These are phyloP conservation scores for Tamias sibiricus DNA, from an alignment of 2,113 vertebrate species.

Conservation along the genomic window DNA sequence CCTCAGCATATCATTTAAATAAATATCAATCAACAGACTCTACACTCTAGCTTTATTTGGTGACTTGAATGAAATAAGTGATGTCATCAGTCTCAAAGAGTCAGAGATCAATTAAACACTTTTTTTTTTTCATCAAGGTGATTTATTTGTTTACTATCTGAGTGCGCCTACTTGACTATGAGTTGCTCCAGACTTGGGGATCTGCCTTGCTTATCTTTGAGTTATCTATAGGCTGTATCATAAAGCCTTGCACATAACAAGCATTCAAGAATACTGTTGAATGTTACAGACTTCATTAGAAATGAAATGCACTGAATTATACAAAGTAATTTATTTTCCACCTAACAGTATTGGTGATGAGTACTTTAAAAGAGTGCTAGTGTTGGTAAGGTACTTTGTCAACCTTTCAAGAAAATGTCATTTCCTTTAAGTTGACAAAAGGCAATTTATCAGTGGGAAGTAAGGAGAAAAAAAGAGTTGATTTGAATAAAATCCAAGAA, in stretches of 20 bases:
- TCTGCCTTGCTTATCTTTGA: neutral
- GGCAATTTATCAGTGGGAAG: slow-evolving; percentile 51
- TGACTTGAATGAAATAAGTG: slow-evolving; percentile 47
- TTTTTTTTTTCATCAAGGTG: slow-evolving; percentile 62
- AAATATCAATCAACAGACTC: slow-evolving; percentile 8
- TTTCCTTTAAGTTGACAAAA: slow-evolving; percentile 57
- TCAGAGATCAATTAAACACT: slow-evolving; percentile 22
- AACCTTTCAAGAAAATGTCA: slow-evolving; percentile 62
- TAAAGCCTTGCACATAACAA: neutral
- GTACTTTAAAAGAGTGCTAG: slow-evolving; percentile 34
- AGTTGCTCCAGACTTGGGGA: slow-evolving; percentile 2
- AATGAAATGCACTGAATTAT: slow-evolving; percentile 58
- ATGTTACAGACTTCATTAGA: slow-evolving; percentile 39
- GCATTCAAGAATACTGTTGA: neutral
- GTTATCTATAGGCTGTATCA: neutral
- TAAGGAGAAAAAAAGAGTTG: neutral
- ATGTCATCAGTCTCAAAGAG: neutral
- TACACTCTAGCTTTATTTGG: neutral
- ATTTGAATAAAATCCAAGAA: slow-evolving; percentile 58
- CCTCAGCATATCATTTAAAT: slow-evolving; percentile 53
- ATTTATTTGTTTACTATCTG: slow-evolving; percentile 24
- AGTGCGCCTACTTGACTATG: neutral
- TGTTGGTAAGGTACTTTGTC: slow-evolving; percentile 50
- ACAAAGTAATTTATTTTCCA: slow-evolving; percentile 60
- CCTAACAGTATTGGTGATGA: slow-evolving; percentile 21